Evolutionary conservation across 2,888 invertebrate species (phyloP).

Genomic region (Chrysotoxum bicinctum): DNA sequence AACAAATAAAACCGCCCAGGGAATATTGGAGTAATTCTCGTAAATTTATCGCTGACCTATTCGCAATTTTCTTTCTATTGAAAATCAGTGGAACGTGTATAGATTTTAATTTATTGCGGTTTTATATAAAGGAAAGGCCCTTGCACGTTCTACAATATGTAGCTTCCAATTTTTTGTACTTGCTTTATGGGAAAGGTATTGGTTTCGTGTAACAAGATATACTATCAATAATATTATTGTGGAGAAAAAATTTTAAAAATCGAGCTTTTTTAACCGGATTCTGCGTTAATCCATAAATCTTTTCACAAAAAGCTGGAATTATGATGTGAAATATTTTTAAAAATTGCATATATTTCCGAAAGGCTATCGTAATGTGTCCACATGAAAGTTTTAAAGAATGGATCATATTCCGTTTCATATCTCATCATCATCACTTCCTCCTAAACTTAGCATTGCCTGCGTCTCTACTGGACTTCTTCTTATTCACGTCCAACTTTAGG

Average conservation of each 20-base stretch:
- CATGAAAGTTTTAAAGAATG: no score
- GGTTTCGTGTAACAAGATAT: not conserved
- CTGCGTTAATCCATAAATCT: not conserved
- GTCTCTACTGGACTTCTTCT: no score
- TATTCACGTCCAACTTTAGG: no score
- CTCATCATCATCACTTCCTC: no score
- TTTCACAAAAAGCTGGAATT: not conserved
- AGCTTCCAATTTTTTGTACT: not conserved
- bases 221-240: not conserved
- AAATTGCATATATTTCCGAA: no score
- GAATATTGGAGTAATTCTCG: constrained; percentile 57
- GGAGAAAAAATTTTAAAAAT: not conserved
- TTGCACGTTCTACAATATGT: constrained; percentile 5
- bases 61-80: constrained; percentile 66
- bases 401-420: no score
- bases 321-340: not conserved
- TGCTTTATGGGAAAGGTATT: not conserved
- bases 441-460: no score
- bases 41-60: constrained; percentile 72
- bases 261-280: not conserved
- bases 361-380: no score
- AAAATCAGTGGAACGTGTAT: constrained; percentile 67
- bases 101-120: constrained; percentile 36
- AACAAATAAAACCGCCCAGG: constrained; percentile 57
- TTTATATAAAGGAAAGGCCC: constrained; percentile 12